Base-by-base conservation (phyloP, 2,113 vertebrate species). In the Ameiurus melas region DNA sequence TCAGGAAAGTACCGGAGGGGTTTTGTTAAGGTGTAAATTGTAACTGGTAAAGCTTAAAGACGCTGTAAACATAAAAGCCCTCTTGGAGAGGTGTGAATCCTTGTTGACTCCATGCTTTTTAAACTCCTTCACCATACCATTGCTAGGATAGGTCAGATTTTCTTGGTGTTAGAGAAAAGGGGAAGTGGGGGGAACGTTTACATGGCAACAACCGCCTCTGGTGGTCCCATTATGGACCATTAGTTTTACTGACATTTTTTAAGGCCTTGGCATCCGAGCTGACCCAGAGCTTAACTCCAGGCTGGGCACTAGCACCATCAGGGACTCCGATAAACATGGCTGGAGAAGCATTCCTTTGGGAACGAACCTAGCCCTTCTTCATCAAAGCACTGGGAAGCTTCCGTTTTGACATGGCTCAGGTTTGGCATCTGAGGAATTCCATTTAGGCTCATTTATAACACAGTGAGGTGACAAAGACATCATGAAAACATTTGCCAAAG, bases 161-260 rank as follows among this genome's bases (percentile, higher is more conserved):
- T 89, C 66, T 68, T 75, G 58, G 78, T 79, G 66, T 51, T 77
- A 84, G 73, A 89, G 84, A 78, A 87, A 84, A 83, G 73, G 58
- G 70, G 80, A 83, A 85, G 89, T 83, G 64, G 58, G 83, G 53
- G 51, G 85, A 58, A 84, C 70, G 81, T 86, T 84, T 87, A 86
- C 86, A 75, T 33, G 83, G 89, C 88, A 89, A 91, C 90, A 83
- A 89, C 89, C 85, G 86, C 71, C 90, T 89, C 88, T 93, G 93
- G 93, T 95, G 93, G 93, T 94, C 93, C 92, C 90, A 93, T 92
- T 93, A 93, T 89, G 77, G 82, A 87, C 90, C 85, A 93, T 93
- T 93, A 89, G 87, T 93, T 94, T 95, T 92, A 85, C 87, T 91
- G 87, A 77, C 84, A 88, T 91, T 89, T 90, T 91, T 90, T 55